Base-by-base conservation (phyloP, 2,113 vertebrate genomes). In the Onychorhynchus coronatus region DNA sequence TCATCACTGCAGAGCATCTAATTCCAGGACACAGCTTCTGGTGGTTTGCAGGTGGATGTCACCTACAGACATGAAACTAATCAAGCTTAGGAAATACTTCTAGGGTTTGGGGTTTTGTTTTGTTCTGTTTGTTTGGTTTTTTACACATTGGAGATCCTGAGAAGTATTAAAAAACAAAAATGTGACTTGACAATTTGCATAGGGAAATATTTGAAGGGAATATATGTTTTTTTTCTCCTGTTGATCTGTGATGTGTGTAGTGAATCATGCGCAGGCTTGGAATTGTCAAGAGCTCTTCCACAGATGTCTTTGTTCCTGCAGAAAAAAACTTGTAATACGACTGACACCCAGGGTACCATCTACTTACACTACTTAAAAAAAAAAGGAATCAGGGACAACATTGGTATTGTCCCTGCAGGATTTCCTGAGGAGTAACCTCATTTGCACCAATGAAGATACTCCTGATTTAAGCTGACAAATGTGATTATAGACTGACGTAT, bases 141-240 rank as follows among this genome's bases (percentile, higher is more conserved):
- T 19, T 5, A 33, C 19, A 61, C 21, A 37, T 63, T 61, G 55
- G 73, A 63, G 19, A 84, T 47, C 42, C 39, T 17, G 19, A 92
- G 62, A 78, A 91, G 9, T 35, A 56, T 53, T 88, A 88, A 16
- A 41, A 93, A 93, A 49, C 25, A 9, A 82, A 96, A 91, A 91
- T 55, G 25, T 76, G 50, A 63, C 35, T 87, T 91, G 91, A 74
- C 65, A 89, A 25, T 28, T 89, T 83, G 42, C 55, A 80, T 79
- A 84, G 25, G 33, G 28, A 95, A 95, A 66, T 35, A 77, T 52
- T 52, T 52, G 25, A 52, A 52, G 50, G 14, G 25, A 52, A 52
- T 52, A 28, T 50, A 47, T 42, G n/a, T 1, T 11, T 41, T 73
- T 72, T 77, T 42, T 21, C 28, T 76, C 31, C 58, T 30, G 37